phyloP scores from a whole-genome alignment of 1,140 invertebrate species.

The Pararge aegeria region DNA sequence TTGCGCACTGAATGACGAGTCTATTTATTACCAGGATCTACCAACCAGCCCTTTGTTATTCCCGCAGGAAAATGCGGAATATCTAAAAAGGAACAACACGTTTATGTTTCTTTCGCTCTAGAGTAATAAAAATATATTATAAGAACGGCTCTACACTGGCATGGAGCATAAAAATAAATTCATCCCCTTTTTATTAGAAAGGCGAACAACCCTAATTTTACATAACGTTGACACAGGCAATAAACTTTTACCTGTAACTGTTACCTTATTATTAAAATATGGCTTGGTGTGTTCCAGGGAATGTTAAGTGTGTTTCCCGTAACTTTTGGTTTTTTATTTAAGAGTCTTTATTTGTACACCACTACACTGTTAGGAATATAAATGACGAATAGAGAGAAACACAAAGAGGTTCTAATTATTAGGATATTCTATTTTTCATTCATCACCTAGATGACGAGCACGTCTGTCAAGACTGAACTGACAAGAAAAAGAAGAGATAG shows the following conservation, averaged over 20 bases:
- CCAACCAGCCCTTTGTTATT: too few species aligned
- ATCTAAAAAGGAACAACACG: not conserved
- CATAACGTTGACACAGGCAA: constrained; percentile 19
- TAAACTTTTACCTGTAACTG: constrained; percentile 14
- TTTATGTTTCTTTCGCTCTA: not conserved
- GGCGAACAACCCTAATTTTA: constrained; percentile 24
- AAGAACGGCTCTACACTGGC: constrained; percentile 9
- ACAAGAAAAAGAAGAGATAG: too few species aligned
- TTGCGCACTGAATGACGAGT: too few species aligned
- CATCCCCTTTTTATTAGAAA: constrained; percentile 20
- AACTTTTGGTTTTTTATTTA: not conserved
- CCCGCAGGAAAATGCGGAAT: not conserved
- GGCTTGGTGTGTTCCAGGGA: not conserved
- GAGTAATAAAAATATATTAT: constrained; percentile 19
- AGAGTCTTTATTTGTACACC: too few species aligned
- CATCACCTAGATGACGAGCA: too few species aligned
- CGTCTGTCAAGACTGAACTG: too few species aligned
- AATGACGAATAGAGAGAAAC: too few species aligned
- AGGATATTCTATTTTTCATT: too few species aligned
- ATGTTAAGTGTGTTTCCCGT: not conserved
- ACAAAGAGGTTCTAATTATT: too few species aligned
- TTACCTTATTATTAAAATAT: constrained; percentile 5
- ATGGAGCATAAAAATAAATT: constrained; percentile 24
- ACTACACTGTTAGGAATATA: too few species aligned
- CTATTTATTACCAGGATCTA: too few species aligned